Percentiles rank a stretch among this genome's conserved stretches.
Conservation (phyloP, 2,113 vertebrate genomes). For the Erythrolamprus reginae region DNA sequence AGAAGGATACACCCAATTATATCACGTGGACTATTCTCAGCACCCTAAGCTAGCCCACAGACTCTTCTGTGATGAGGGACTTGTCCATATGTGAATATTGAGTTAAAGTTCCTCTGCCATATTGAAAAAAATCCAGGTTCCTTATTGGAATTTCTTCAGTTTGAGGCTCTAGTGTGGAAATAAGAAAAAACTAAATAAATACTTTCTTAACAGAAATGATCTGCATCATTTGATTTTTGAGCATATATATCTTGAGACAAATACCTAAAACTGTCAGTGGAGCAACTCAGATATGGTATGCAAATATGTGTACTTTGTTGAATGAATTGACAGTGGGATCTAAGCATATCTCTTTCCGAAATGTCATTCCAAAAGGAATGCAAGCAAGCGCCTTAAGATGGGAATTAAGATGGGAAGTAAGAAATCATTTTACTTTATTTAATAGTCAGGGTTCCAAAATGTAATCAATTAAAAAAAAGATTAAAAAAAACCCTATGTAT, state of each 20-base stretch:
- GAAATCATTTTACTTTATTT: neutral
- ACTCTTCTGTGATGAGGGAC: neutral
- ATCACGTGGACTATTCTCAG: neutral
- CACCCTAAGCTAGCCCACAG: neutral
- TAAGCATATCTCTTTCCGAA: neutral
- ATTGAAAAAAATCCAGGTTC: neutral
- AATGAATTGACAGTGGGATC: neutral
- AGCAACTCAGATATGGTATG: neutral
- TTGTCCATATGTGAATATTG: neutral
- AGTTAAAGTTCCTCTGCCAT: neutral
- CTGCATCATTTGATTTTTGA: neutral
- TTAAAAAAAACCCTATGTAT: neutral
- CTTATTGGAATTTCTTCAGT: neutral
- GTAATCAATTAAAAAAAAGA: neutral
- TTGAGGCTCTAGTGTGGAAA: neutral
- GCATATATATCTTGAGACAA: neutral
- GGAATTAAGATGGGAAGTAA: neutral
- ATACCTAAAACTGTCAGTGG: neutral
- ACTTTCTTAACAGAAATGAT: neutral
- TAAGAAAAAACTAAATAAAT: neutral
- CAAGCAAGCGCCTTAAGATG: neutral
- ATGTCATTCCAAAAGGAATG: neutral
- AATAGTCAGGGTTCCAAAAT: neutral
- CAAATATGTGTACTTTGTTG: neutral
- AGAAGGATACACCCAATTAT: neutral